Conservation (phyloP, 2,888 invertebrate species). For the Catocala nupta region DNA sequence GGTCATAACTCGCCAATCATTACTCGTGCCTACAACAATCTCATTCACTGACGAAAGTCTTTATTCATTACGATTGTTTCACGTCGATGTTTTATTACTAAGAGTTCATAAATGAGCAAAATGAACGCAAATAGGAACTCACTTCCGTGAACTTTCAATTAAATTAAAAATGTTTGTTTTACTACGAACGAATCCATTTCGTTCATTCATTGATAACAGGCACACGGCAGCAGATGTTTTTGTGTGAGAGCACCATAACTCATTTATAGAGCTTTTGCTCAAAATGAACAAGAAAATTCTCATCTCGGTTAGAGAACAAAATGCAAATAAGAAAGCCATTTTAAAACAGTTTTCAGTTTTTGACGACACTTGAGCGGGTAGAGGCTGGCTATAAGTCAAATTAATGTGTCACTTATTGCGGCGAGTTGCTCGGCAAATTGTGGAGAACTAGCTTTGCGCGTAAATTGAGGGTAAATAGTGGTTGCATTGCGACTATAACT, state of each 20-base stretch:
- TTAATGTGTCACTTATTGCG: slow-evolving; percentile 10
- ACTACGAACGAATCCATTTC: background rate
- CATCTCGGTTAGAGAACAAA: slow-evolving; percentile 4
- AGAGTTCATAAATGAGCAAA: background rate
- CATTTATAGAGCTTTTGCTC: background rate
- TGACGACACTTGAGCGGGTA: background rate
- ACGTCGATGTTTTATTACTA: background rate
- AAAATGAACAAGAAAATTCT: background rate
- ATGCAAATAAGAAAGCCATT: slow-evolving; percentile 8
- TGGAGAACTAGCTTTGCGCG: no score
- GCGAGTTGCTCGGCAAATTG: no score
- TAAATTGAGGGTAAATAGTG: no score
- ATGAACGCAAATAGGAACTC: background rate
- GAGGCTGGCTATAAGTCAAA: slow-evolving; percentile 14
- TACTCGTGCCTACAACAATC: background rate
- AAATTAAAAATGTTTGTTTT: slow-evolving; percentile 15
- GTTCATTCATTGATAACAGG: no score
- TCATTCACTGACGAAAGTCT: background rate
- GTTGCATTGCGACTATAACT: no score
- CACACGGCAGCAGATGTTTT: background rate
- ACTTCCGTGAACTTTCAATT: background rate
- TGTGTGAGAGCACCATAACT: background rate
- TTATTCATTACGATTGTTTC: background rate
- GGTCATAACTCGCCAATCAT: background rate
- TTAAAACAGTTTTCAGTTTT: slow-evolving; percentile 10